Base-by-base conservation (phyloP, 2,888 invertebrate genomes). In the Boloria euphrosyne region DNA sequence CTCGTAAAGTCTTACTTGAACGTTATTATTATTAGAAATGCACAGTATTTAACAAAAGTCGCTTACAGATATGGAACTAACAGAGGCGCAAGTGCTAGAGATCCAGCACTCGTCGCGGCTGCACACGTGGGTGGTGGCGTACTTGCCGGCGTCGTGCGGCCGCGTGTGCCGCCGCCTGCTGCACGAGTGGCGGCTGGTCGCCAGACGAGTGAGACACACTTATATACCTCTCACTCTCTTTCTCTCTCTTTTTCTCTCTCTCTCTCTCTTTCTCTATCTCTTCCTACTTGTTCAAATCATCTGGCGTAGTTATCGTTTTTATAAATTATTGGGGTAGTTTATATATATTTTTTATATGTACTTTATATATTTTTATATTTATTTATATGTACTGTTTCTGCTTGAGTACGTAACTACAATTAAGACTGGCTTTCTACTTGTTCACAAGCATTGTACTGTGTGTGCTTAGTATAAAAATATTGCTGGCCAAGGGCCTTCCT, bases 71-170 rank as follows among this genome's bases (percentile, higher is more conserved):
- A 66, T 89, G 65, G 84, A 85, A 65, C 62, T 91, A 27, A 73
- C 75, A 0, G 90, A 90, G 66, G 75, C 83, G 2, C 77, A 84
- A 70, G 79, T 85, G 0, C 55, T 87, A 10, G 89, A 87, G 57
- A 80, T 90, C 6, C 51, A 65, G 76, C 76, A 4, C 75, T 79
- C 1, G 75, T 76, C 22, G 49, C 82, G 89, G 13, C 74, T 76
- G n/a, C 80, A 84, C 49, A 74, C 72, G 13, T 90, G 90, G 90
- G 75, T 90, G n/a, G 85, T 90, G 10, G 89, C 87, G 2, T 87
- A 79, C 74, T 55, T 90, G 43, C 91, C 90, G 13, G 73, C 80
- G 6, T 70, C 67, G 52, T 90, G 90, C 70, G 84, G 80, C 0
- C 60, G 65, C 0, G 46, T 66, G 3, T 89, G 90, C 71, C 80